Evolutionary conservation across 2,888 invertebrate genomes (phyloP), one percentile per base, ranked within the genome.

Genomic region (Platerodrilus igneus): DNA sequence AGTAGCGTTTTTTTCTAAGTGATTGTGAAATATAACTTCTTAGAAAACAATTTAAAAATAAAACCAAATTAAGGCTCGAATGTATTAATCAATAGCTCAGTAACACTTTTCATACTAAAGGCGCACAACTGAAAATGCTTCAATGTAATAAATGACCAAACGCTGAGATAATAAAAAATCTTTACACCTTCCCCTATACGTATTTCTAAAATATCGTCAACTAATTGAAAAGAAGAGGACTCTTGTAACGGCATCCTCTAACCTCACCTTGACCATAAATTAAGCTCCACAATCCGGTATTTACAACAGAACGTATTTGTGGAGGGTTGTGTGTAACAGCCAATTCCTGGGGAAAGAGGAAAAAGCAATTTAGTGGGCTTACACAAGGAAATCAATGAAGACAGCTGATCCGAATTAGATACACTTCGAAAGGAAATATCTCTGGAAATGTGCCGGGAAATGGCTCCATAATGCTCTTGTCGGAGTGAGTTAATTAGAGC

Each of bases 341-440:
- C 42, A 37, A 43, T 43, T 42, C 42, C 42, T n/a, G 43, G 46
- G 46, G 51, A 38, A 44, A 45, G 50, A 33, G 59, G 62, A 56
- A 59, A 60, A 63, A 62, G 60, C 64, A 66, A 66, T 66, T 66
- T 65, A 58, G 57, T 55, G 53, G 59, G 64, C 62, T 66, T 64
- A 62, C 54, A 53, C 52, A 55, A 59, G 59, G 61, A 63, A 66
- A 66, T 66, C 66, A 65, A 66, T 65, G 66, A 63, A 64, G 62
- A 61, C 55, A 53, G 48, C 55, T 55, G 55, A 59, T 59, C 53
- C 53, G 61, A 59, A 62, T 62, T 64, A 62, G 60, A 64, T 62
- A 57, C 58, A 62, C 59, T 62, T 52, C 51, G 48, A 41, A 38
- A 36, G 40, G 47, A 50, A 50, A 52, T 50, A 52, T 51, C 53